A percentile compares a stretch with the other conserved stretches of the same genome.
Conservation (phyloP, 2,113 vertebrate genomes). For the Lycaon pictus region DNA sequence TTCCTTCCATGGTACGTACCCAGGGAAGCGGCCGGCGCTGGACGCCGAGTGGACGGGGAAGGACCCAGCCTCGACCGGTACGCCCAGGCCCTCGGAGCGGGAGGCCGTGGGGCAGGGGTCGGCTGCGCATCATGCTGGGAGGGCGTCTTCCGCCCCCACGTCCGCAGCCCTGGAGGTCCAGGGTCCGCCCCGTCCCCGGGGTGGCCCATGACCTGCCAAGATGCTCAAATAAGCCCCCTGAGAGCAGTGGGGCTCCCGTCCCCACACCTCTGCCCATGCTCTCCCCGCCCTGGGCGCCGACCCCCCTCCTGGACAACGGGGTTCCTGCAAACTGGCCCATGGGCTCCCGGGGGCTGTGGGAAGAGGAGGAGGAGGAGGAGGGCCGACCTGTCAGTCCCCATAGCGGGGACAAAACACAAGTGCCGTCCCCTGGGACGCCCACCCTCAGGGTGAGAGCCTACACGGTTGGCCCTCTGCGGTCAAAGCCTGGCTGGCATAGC, state of each 20-base stretch:
- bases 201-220: accelerated
- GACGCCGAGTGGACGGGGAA: not conserved
- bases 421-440: not conserved
- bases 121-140: too few species aligned
- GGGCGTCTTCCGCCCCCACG: too few species aligned
- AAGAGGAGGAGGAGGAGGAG: too few species aligned
- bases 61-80: not conserved
- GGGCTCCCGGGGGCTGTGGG: not conserved
- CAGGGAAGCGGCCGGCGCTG: not conserved
- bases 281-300: not conserved
- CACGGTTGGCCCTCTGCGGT: too few species aligned
- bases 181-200: accelerated
- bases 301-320: not conserved
- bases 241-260: too few species aligned
- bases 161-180: not conserved
- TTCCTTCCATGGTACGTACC: too few species aligned
- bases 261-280: accelerated
- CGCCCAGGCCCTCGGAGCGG: too few species aligned
- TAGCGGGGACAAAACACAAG: not conserved
- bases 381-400: not conserved
- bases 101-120: too few species aligned
- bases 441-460: not conserved
- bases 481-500: not conserved
- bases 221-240: too few species aligned
- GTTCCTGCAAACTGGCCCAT: not conserved